These are phyloP conservation scores for Pyrocoelia pectoralis DNA, from an alignment of 2,888 invertebrate species.

Conservation along the genomic window DNA sequence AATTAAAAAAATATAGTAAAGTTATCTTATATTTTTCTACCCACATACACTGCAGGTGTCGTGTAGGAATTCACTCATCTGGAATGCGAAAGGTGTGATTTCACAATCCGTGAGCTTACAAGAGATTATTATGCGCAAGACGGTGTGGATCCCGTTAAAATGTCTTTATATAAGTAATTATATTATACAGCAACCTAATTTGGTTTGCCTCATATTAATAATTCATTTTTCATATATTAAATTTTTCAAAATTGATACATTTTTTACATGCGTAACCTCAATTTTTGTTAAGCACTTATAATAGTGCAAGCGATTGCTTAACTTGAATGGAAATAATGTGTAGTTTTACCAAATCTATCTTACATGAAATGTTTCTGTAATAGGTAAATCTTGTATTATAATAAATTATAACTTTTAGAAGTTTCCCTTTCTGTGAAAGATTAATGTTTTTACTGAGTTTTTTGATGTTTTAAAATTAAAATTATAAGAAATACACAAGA, in stretches of 20 bases:
- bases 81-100: constrained; percentile 34
- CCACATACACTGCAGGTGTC: constrained; percentile 15
- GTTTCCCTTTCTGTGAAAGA: too few relatives aligned
- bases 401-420: too few relatives aligned
- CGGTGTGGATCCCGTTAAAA: constrained; percentile 26
- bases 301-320: too few relatives aligned
- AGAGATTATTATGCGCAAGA: constrained; percentile 28
- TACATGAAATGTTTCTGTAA: too few relatives aligned
- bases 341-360: too few relatives aligned
- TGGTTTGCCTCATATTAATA: not conserved
- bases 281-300: not conserved
- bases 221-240: constrained; percentile 1
- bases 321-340: too few relatives aligned
- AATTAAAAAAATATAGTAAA: constrained; percentile 6
- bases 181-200: not conserved
- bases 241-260: not conserved
- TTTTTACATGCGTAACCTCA: not conserved
- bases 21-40: not conserved
- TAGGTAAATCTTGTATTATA: too few relatives aligned
- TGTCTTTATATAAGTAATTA: constrained; percentile 18
- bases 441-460: too few relatives aligned
- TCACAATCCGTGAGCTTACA: constrained; percentile 18
- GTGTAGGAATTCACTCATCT: constrained; percentile 28
- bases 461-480: too few relatives aligned
- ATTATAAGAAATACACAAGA: too few relatives aligned